These are phyloP conservation scores for Zenarchopterus dispar DNA, from an alignment of 2,797 vertebrate genomes.

Conservation along the genomic window DNA sequence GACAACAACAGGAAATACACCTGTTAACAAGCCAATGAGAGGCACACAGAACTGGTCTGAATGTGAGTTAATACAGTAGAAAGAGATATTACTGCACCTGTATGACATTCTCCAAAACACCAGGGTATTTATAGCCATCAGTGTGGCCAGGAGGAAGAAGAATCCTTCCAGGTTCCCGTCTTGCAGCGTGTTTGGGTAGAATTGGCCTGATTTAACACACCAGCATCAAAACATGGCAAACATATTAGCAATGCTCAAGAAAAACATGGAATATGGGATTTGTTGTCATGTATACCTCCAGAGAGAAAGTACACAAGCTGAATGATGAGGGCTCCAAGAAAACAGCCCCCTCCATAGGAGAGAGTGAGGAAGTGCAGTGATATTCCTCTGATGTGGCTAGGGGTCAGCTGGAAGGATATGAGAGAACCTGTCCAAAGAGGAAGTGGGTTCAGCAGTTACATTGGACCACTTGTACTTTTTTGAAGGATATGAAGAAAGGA, in stretches of 20 bases:
- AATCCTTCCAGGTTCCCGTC: conserved; percentile 91
- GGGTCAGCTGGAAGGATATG: conserved; percentile 86
- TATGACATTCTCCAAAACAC: conserved; percentile 88
- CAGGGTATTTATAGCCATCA: conserved; percentile 87
- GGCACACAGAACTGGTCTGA: no score
- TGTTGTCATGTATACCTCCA: conserved; percentile 63
- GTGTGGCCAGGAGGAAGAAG: conserved; percentile 89
- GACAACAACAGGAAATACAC: neutral
- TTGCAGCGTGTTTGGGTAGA: conserved; percentile 89
- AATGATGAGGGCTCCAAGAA: conserved; percentile 87
- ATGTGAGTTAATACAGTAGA: no score
- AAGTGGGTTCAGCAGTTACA: neutral
- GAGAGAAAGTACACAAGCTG: conserved; percentile 83
- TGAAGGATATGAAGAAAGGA: no score
- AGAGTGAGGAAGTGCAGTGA: conserved; percentile 84
- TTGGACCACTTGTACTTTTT: neutral
- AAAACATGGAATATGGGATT: neutral
- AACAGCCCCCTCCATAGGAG: conserved; percentile 89
- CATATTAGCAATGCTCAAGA: neutral
- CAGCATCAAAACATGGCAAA: neutral
- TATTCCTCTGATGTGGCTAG: conserved; percentile 85
- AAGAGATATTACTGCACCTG: conserved; percentile 78
- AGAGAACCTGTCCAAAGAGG: conserved; percentile 76
- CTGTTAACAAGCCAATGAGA: no score
- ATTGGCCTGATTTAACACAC: conserved; percentile 80